phyloP scores from a whole-genome alignment of 2,797 vertebrate genomes.

The Acrossocheilus fasciatus region DNA sequence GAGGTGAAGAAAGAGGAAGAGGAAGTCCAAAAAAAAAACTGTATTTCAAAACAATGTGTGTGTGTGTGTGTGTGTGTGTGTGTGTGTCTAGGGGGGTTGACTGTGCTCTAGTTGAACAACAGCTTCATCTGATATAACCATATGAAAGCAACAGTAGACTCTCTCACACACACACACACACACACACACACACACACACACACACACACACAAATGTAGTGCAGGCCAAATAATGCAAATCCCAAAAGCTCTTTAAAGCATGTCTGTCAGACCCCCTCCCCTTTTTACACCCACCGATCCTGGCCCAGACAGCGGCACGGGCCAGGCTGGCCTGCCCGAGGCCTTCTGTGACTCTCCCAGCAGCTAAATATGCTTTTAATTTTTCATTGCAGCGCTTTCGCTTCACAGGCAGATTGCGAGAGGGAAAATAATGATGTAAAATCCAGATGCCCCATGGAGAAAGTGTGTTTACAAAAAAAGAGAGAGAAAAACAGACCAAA shows the following conservation, averaged over 20 bases:
- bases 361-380: slow-evolving; percentile 54
- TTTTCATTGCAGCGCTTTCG: slow-evolving; percentile 54
- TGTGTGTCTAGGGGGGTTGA: background rate
- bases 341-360: slow-evolving; percentile 19
- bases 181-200: slow-evolving; percentile 54
- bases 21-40: slow-evolving; percentile 52
- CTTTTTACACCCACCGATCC: slow-evolving; percentile 26
- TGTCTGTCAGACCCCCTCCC: slow-evolving; percentile 57
- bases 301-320: background rate
- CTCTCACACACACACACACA: slow-evolving; percentile 44
- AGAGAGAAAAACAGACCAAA: background rate
- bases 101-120: slow-evolving; percentile 27
- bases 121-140: slow-evolving; percentile 30
- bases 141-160: slow-evolving; percentile 41
- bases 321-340: slow-evolving; percentile 24
- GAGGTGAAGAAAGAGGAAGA: slow-evolving; percentile 48
- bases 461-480: slow-evolving; percentile 38
- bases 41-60: background rate
- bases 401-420: slow-evolving; percentile 42
- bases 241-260: slow-evolving; percentile 65
- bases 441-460: slow-evolving; percentile 53
- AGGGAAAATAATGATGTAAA: slow-evolving; percentile 46
- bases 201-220: slow-evolving; percentile 52
- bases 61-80: background rate
- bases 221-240: slow-evolving; percentile 54